phyloP scores from a whole-genome alignment of 2,797 vertebrate species.

The Bradypodion pumilum region DNA sequence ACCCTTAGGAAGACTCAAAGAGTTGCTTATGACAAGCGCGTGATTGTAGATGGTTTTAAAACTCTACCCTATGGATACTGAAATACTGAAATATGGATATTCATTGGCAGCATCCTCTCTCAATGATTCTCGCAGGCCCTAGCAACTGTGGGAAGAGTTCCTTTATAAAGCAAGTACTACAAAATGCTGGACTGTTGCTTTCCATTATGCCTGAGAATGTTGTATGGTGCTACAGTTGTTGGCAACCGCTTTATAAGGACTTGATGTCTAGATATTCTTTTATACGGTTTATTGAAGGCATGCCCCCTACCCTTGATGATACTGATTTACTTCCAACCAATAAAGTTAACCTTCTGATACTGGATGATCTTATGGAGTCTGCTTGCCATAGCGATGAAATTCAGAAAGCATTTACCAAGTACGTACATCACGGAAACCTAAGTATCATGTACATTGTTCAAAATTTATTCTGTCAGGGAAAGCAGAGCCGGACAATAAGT shows the following conservation, averaged over 20 bases:
- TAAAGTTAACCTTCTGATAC: no score
- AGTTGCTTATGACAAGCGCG: background rate
- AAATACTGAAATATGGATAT: background rate
- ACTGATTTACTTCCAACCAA: no score
- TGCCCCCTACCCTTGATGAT: no score
- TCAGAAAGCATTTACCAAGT: no score
- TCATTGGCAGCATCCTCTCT: background rate
- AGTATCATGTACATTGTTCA: no score
- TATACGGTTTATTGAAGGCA: background rate
- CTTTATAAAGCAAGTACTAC: background rate
- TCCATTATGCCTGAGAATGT: background rate
- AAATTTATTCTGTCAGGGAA: no score
- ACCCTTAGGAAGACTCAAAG: background rate
- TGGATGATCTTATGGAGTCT: no score
- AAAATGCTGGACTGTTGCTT: background rate
- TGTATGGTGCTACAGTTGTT: background rate
- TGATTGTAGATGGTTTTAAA: background rate
- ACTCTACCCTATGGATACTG: background rate
- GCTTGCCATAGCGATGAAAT: no score
- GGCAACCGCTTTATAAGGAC: background rate
- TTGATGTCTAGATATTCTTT: background rate
- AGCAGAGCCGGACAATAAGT: no score
- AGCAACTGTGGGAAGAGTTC: background rate
- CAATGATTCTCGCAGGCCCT: background rate
- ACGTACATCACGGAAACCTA: no score